Conservation (phyloP, 1,140 invertebrate genomes). For the Euura lappo region DNA sequence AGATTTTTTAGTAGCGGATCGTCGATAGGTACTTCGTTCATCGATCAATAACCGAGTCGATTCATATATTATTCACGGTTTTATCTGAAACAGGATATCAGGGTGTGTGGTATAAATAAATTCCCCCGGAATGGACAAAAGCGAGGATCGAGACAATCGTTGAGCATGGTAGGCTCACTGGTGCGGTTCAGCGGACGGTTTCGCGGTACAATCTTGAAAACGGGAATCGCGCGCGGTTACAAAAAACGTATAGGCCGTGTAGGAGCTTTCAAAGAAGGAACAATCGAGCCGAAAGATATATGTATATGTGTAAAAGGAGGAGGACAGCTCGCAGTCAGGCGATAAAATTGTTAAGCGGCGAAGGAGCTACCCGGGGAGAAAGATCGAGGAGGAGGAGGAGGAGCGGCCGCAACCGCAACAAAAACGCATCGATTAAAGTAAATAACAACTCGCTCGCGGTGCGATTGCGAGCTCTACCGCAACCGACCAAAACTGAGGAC, state of each 20-base stretch:
- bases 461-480: constrained; percentile 23
- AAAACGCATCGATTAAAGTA: constrained; percentile 55
- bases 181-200: too few relatives aligned
- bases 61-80: too few relatives aligned
- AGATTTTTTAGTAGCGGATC: too few relatives aligned
- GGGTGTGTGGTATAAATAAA: too few relatives aligned
- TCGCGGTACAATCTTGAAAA: too few relatives aligned
- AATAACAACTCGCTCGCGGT: constrained; percentile 28
- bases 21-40: too few relatives aligned
- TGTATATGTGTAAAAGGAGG: neutral
- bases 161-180: too few relatives aligned
- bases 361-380: neutral
- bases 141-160: too few relatives aligned
- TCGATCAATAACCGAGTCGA: too few relatives aligned
- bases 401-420: neutral
- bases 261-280: neutral
- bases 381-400: neutral
- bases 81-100: too few relatives aligned
- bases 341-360: constrained; percentile 1
- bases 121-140: too few relatives aligned
- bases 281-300: neutral
- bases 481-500: constrained; percentile 40
- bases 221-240: too few relatives aligned
- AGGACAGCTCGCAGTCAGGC: neutral
- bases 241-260: neutral